Conservation (phyloP, 1,140 invertebrate species). For the Drosophila virilis region DNA sequence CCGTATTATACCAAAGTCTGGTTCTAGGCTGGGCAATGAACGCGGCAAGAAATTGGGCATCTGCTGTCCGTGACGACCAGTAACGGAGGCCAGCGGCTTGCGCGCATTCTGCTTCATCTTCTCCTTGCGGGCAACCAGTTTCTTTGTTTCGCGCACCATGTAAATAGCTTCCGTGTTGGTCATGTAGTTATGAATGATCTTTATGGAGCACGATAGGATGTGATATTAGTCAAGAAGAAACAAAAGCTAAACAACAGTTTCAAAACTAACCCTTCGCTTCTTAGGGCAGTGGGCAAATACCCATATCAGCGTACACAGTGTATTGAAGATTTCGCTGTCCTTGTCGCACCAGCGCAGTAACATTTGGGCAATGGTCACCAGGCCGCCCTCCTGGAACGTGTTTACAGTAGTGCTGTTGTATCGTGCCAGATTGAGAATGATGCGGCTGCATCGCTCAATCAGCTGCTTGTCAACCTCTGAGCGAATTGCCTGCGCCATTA, state of each 20-base stretch:
- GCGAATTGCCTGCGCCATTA: conserved; percentile 84
- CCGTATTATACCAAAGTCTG: conserved; percentile 79
- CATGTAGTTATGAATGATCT: conserved; percentile 83
- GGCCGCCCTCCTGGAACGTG: conserved; percentile 74
- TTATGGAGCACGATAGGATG: neutral
- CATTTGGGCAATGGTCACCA: conserved; percentile 84
- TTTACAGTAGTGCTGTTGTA: conserved; percentile 76
- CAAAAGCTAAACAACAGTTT: neutral
- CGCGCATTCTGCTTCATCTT: conserved; percentile 82
- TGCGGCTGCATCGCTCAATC: conserved; percentile 81
- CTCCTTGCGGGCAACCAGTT: conserved; percentile 81
- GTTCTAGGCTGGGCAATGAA: conserved; percentile 71
- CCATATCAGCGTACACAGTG: conserved; percentile 87
- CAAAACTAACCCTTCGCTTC: conserved; percentile 84
- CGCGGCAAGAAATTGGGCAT: conserved; percentile 44
- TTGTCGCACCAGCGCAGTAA: conserved; percentile 88
- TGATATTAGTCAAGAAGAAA: neutral
- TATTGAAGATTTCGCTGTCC: conserved; percentile 86
- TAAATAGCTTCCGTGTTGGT: conserved; percentile 77
- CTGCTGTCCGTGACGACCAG: conserved; percentile 43
- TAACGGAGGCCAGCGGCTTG: conserved; percentile 36
- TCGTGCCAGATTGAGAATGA: conserved; percentile 82
- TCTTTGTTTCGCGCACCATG: conserved; percentile 81
- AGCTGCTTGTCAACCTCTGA: conserved; percentile 83
- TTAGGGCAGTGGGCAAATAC: conserved; percentile 86